Percentiles rank a stretch among this genome's conserved stretches.
phyloP scores from a whole-genome alignment of 2,888 invertebrate genomes.

The Andrena haemorrhoa region DNA sequence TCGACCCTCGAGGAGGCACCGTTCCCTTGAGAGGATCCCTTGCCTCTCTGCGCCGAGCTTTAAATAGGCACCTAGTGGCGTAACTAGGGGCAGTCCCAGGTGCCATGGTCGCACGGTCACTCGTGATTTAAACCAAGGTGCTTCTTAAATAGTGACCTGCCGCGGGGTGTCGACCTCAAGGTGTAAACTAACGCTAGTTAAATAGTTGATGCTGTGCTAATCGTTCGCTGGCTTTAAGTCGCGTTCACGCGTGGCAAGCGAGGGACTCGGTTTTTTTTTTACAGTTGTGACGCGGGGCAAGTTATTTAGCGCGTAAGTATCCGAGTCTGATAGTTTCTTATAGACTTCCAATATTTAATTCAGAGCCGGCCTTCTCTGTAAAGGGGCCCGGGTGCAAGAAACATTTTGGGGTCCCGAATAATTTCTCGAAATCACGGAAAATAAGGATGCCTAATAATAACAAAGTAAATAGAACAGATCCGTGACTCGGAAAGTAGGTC shows the following conservation, averaged over 20 bases:
- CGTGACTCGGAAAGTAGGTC: not conserved
- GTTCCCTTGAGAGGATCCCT: constrained; percentile 9
- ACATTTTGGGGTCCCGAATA: too few species aligned
- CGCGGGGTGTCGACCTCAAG: not conserved
- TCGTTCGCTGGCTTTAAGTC: not conserved
- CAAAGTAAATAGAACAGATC: too few species aligned
- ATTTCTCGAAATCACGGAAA: too few species aligned
- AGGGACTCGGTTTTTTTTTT: too few species aligned
- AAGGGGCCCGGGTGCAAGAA: too few species aligned
- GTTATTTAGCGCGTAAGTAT: too few species aligned
- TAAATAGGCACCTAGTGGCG: constrained; percentile 39
- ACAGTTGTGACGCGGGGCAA: too few species aligned
- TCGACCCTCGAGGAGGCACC: constrained; percentile 47
- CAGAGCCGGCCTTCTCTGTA: too few species aligned
- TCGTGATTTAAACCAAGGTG: constrained; percentile 6
- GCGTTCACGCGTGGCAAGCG: not conserved
- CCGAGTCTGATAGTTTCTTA: too few species aligned
- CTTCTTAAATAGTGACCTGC: constrained; percentile 4
- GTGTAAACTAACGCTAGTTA: too few species aligned
- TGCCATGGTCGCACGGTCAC: not conserved
- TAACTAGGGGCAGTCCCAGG: not conserved
- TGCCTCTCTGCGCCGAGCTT: constrained; percentile 16
- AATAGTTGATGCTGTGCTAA: not conserved
- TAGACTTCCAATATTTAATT: too few species aligned
- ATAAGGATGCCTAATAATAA: too few species aligned